These are phyloP conservation scores for Amphilophus citrinellus DNA, from an alignment of 2,113 vertebrate species.

Conservation along the genomic window DNA sequence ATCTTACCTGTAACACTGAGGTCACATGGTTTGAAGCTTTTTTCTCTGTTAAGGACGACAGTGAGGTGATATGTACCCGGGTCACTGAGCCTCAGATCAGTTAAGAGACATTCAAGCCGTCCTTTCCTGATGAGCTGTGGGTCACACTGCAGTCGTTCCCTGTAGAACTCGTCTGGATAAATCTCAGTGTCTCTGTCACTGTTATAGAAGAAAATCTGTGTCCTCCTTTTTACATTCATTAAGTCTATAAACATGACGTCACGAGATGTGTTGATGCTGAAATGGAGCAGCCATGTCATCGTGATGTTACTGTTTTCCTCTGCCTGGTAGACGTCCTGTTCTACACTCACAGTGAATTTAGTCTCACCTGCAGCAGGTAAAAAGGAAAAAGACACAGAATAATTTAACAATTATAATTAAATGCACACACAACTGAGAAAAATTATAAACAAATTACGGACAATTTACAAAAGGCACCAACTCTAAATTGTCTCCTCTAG, in stretches of 20 bases:
- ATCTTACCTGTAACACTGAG: background rate
- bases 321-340: background rate
- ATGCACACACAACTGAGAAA: background rate
- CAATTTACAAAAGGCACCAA: no score
- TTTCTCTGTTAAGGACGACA: rapidly evolving
- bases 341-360: background rate
- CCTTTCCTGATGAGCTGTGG: background rate
- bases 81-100: background rate
- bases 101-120: background rate
- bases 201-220: no score
- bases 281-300: background rate
- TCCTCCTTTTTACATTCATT: rapidly evolving
- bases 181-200: no score
- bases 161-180: no score
- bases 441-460: no score
- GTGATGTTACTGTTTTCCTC: background rate
- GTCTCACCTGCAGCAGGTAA: background rate
- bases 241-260: rapidly evolving
- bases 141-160: no score
- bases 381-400: background rate
- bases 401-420: background rate
- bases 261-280: rapidly evolving
- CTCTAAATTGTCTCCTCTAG: no score
- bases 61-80: background rate
- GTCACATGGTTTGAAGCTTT: rapidly evolving